Evolutionary conservation across 2,888 invertebrate species (phyloP).

Genomic region (Yponomeuta cagnagella): DNA sequence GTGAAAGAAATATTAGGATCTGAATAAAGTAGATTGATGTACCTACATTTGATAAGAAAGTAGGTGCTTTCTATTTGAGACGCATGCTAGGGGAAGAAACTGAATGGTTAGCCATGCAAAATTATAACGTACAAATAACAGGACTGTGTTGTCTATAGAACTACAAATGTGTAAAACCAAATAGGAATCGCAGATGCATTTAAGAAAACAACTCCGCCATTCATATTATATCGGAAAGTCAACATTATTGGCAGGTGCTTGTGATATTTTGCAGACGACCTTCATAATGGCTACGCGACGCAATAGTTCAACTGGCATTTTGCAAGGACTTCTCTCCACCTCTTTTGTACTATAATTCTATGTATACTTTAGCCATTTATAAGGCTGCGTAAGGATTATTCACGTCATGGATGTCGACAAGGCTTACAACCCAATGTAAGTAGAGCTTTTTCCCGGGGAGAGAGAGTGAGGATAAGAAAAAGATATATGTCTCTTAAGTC

Average conservation of each 20-base stretch:
- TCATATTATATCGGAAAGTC: not conserved
- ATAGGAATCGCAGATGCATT: not conserved
- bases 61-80: too few species aligned
- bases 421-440: too few species aligned
- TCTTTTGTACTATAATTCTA: too few species aligned
- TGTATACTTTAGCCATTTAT: not conserved
- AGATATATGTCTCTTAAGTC: too few species aligned
- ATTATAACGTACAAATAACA: not conserved
- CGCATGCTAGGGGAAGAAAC: too few species aligned
- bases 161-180: not conserved
- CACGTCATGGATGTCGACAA: too few species aligned
- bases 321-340: not conserved
- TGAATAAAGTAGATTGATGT: too few species aligned
- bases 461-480: too few species aligned
- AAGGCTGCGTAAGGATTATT: not conserved
- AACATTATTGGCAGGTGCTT: not conserved
- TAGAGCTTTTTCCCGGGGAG: too few species aligned
- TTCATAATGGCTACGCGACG: not conserved
- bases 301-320: constrained; percentile 1
- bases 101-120: not conserved
- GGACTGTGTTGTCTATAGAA: not conserved
- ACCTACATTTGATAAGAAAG: too few species aligned
- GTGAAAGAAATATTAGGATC: not conserved
- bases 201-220: not conserved
- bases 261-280: not conserved